Evolutionary conservation across 2,113 vertebrate genomes (phyloP), one percentile per base, ranked within the genome.

Genomic region (Cololabis saira): DNA sequence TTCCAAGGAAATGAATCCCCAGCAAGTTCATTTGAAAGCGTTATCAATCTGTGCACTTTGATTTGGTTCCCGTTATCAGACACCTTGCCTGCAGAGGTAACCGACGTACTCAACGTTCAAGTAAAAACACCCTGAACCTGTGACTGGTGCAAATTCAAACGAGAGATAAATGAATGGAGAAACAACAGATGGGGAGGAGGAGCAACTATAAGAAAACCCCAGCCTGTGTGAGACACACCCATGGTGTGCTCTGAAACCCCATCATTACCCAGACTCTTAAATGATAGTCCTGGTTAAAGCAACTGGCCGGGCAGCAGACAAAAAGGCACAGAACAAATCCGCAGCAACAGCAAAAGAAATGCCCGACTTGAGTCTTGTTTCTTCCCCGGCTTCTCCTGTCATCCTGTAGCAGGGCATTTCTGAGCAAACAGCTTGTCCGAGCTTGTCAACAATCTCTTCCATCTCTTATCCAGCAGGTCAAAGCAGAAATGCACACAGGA

Each of bases 221-320:
- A 82, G 83, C 89, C 86, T 85, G 73, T 80, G 80, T 69, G 84
- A 62, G 92, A 91, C 92, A 93, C 92, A 90, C 92, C 92, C 92
- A 53, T 87, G 73, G 68, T 69, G 67, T 76, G 61, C 81, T 73
- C 76, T 78, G 86, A 76, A 88, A 92, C 75, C 84, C 88, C 69
- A 60, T 93, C 89, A 92, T 93, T 93, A 93, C 83, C 19, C 61
- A 41, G 66, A 58, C 77, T 81, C 72, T 78, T 83, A 90, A 93
- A 91, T 90, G 87, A 92, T 89, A 91, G 87, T 70, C 80, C 84
- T 91, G 72, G 17, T 60, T 84, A 82, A 86, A 92, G 78, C 74
- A 82, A 82, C 80, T 81, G 77, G 78, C 83, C 50, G 64, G 51
- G 57, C 51, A 56, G 68, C 61, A 78, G 64, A 63, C 53, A 60